Base-by-base conservation (phyloP, 2,113 vertebrate genomes). In the Halcyon senegalensis region DNA sequence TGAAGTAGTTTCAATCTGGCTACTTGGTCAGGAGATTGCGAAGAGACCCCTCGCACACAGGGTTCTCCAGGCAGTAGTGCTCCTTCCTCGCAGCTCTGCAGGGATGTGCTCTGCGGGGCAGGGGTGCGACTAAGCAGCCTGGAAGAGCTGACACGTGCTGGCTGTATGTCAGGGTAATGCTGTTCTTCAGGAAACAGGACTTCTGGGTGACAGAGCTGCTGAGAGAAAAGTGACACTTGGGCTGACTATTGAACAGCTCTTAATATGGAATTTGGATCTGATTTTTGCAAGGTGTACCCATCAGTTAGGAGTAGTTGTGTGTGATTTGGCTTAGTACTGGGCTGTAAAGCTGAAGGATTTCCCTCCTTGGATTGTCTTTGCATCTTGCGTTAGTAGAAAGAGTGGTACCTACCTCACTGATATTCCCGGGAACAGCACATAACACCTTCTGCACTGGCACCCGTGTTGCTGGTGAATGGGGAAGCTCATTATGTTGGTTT, bases 31-130 rank as follows among this genome's bases (percentile, higher is more conserved):
- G 50, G 41, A 70, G 27, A 5, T 6, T 6, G 11, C 27, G 3
- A 3, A 21, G 55, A 43, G 41, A 46, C 2, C 23, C 0, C 1
- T 5, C 63, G 51, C 33, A n/a, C 33, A 4, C 4, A 4, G 41
- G 27, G 2, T 58, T 73, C 58, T 69, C 4, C 60, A 63, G 81
- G 25, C 51, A 25, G 16, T 1, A 19, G n/a, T 30, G 63, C 44
- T 66, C 20, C 68, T 62, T 31, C 31, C 43, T 60, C 7, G 35
- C 79, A 37, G 53, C 51, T 35, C 18, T 9, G 16, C 16, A 33
- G 51, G n/a, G 35, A 70, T 90, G 20, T 46, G 72, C 66, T 46
- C 23, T 23, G 37, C 6, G 64, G 23, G 16, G 25, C 55, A 9
- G 0, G 4, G 21, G 4, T 28, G 6, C 5, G 0, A 25, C 16